Evolutionary conservation across 2,113 vertebrate genomes (phyloP).

Genomic region (Oreochromis spilurus): DNA sequence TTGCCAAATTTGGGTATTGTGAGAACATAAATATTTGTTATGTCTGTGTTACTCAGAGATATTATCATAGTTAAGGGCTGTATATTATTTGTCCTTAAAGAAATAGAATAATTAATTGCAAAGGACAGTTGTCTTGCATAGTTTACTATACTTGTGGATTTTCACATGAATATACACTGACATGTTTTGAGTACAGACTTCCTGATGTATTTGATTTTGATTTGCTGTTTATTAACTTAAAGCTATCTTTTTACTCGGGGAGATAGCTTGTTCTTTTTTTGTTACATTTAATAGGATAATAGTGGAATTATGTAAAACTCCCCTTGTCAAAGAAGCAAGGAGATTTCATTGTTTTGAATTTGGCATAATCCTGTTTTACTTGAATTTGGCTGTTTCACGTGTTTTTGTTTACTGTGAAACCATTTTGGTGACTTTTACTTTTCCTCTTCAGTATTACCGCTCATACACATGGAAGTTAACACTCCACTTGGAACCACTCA

Average conservation of each 20-base stretch:
- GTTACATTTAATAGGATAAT: slow-evolving; percentile 6
- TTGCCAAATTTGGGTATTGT: slow-evolving; percentile 68
- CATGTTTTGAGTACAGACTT: slow-evolving; percentile 9
- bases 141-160: slow-evolving; percentile 52
- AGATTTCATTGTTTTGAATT: slow-evolving; percentile 45
- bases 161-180: slow-evolving; percentile 54
- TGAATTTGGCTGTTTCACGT: slow-evolving; percentile 64
- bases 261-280: slow-evolving; percentile 10
- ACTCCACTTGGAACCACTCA: background rate
- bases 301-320: slow-evolving; percentile 24
- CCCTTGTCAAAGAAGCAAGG: background rate
- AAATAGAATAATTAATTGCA: slow-evolving; percentile 45
- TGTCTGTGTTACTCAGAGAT: slow-evolving; percentile 53
- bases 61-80: slow-evolving; percentile 68
- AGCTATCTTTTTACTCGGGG: slow-evolving; percentile 22
- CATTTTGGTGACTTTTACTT: background rate
- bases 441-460: slow-evolving; percentile 27
- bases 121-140: slow-evolving; percentile 36
- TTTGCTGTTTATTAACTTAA: slow-evolving; percentile 16
- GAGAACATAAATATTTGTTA: slow-evolving; percentile 44
- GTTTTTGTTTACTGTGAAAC: slow-evolving; percentile 54
- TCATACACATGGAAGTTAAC: slow-evolving; percentile 12
- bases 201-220: slow-evolving; percentile 24
- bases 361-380: slow-evolving; percentile 75
- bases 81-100: slow-evolving; percentile 63